These are phyloP conservation scores for Chrysina gloriosa DNA, from an alignment of 2,888 invertebrate species.

Conservation along the genomic window DNA sequence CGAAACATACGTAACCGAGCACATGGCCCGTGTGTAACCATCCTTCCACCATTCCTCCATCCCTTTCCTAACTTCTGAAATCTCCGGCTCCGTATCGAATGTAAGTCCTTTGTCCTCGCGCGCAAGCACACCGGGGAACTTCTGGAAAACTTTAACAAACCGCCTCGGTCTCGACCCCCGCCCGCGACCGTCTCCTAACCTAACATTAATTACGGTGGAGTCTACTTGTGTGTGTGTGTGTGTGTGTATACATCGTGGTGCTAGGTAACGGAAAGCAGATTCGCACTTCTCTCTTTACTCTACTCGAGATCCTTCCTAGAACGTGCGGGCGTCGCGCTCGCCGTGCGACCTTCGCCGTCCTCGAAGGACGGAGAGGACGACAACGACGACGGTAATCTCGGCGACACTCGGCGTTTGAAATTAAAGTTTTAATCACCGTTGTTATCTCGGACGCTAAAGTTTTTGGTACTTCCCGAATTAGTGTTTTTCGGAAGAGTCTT, in stretches of 20 bases:
- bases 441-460: conserved; percentile 37
- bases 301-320: not conserved
- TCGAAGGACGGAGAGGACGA: not conserved
- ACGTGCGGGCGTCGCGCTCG: conserved; percentile 10
- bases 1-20: too few species aligned
- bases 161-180: too few species aligned
- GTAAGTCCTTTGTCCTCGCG: conserved; percentile 7
- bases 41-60: too few species aligned
- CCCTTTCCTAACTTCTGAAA: too few species aligned
- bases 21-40: too few species aligned
- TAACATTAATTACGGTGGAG: conserved; percentile 42
- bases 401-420: conserved; percentile 36
- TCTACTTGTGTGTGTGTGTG: conserved; percentile 11
- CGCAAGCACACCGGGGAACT: conserved; percentile 7
- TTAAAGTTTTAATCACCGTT: conserved; percentile 43
- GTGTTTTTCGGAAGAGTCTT: conserved; percentile 14
- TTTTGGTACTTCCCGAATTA: conserved; percentile 21
- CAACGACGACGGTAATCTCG: conserved; percentile 38
- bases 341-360: not conserved
- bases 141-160: conserved; percentile 28
- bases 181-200: conserved; percentile 30
- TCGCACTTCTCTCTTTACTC: conserved; percentile 29
- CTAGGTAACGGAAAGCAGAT: conserved; percentile 21
- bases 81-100: not conserved
- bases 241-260: too few species aligned